Conservation (phyloP, 2,797 vertebrate genomes). For the Anniella stebbinsi region DNA sequence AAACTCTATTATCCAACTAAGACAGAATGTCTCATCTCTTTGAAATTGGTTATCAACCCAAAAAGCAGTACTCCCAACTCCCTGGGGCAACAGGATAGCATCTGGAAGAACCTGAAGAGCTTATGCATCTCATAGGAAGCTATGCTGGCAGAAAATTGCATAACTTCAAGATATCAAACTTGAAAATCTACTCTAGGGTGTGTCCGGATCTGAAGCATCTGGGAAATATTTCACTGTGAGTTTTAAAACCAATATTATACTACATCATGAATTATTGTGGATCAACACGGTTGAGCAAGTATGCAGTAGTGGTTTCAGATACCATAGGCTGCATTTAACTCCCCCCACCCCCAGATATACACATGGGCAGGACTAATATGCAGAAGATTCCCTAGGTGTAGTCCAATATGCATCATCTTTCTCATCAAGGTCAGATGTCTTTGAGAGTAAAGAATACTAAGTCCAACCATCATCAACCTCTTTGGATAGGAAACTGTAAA, state of each 20-base stretch:
- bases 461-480: background rate
- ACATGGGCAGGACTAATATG: background rate
- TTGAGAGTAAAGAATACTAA: background rate
- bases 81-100: background rate
- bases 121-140: background rate
- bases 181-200: constrained; percentile 8
- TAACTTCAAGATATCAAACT: constrained; percentile 7
- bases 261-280: background rate
- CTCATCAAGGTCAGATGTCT: too few species aligned
- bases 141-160: background rate
- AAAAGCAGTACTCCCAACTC: background rate
- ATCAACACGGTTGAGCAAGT: background rate
- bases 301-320: background rate
- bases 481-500: background rate
- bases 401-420: background rate
- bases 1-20: background rate
- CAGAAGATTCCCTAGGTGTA: background rate
- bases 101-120: constrained; percentile 34
- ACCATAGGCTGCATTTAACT: background rate
- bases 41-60: background rate
- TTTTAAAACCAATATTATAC: background rate
- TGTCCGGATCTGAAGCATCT: background rate
- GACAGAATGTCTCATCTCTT: background rate
- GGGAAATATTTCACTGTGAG: background rate
- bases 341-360: background rate